Percentiles rank a stretch among this genome's conserved stretches.
phyloP scores from a whole-genome alignment of 2,888 invertebrate genomes.

The Hydrotaea cyrtoneurina region DNA sequence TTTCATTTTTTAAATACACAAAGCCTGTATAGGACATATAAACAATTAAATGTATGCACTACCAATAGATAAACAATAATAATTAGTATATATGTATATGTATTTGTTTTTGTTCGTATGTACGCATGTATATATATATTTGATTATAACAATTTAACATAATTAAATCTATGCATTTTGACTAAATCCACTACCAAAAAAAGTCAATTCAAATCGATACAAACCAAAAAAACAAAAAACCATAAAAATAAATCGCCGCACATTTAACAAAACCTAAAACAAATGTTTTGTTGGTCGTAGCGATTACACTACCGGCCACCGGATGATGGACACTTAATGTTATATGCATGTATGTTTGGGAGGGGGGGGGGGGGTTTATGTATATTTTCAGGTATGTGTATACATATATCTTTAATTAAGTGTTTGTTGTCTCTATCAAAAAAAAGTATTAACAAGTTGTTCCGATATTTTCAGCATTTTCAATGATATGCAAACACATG shows the following conservation, averaged over 20 bases:
- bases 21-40: conserved; percentile 41
- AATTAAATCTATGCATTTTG: conserved; percentile 25
- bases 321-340: conserved; percentile 14
- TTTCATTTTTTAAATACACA: conserved; percentile 22
- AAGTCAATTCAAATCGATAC: not conserved
- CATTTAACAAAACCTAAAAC: conserved; percentile 40
- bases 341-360: conserved; percentile 51
- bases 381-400: conserved; percentile 27
- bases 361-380: no score
- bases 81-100: conserved; percentile 13
- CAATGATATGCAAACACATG: conserved; percentile 9
- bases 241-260: conserved; percentile 32
- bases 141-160: conserved; percentile 43
- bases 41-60: conserved; percentile 45
- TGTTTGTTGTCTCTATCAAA: not conserved
- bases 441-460: conserved; percentile 7
- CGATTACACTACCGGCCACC: not conserved
- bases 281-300: not conserved
- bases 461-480: conserved; percentile 4
- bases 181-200: conserved; percentile 28
- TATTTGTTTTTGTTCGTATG: not conserved
- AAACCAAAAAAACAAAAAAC: not conserved
- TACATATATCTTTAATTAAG: not conserved
- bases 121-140: conserved; percentile 6
- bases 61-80: conserved; percentile 44